phyloP scores from a whole-genome alignment of 2,888 invertebrate genomes.

The Harpalus rufipes region DNA sequence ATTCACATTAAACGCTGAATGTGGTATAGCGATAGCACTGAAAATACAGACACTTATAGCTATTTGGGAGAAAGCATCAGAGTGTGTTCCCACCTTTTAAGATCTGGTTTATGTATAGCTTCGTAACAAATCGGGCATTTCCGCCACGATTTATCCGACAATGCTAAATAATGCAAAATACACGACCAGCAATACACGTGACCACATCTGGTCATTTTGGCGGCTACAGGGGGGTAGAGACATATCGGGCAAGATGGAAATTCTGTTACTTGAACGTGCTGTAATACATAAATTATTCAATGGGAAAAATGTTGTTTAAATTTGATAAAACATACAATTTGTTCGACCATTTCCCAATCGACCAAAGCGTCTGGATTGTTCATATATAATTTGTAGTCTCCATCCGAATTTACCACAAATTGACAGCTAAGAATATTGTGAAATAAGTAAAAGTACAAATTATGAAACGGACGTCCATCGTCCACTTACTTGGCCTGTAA shows the following conservation, averaged over 20 bases:
- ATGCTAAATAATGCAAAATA: constrained; percentile 92
- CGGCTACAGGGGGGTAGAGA: constrained; percentile 90
- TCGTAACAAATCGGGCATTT: constrained; percentile 97
- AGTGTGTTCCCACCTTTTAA: constrained; percentile 85
- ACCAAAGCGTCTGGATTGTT: constrained; percentile 93
- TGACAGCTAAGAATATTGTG: constrained; percentile 85
- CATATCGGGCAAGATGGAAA: constrained; percentile 94
- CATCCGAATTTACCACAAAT: constrained; percentile 92
- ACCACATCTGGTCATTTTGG: constrained; percentile 95
- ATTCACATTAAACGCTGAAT: constrained; percentile 80
- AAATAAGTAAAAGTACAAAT: too few species aligned
- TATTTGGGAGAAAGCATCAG: background rate
- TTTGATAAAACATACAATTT: constrained; percentile 85
- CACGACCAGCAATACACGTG: constrained; percentile 98
- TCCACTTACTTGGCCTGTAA: constrained; percentile 93
- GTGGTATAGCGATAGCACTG: constrained; percentile 82
- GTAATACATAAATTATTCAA: constrained; percentile 69
- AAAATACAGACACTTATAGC: constrained; percentile 67
- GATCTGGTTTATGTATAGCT: constrained; percentile 86
- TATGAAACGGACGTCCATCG: too few species aligned
- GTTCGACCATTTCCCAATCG: constrained; percentile 95
- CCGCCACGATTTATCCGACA: constrained; percentile 89
- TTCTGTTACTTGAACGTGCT: constrained; percentile 84
- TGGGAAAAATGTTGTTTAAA: background rate
- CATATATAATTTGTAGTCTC: constrained; percentile 88